phyloP scores from a whole-genome alignment of 2,113 vertebrate genomes.

The Castor canadensis region DNA sequence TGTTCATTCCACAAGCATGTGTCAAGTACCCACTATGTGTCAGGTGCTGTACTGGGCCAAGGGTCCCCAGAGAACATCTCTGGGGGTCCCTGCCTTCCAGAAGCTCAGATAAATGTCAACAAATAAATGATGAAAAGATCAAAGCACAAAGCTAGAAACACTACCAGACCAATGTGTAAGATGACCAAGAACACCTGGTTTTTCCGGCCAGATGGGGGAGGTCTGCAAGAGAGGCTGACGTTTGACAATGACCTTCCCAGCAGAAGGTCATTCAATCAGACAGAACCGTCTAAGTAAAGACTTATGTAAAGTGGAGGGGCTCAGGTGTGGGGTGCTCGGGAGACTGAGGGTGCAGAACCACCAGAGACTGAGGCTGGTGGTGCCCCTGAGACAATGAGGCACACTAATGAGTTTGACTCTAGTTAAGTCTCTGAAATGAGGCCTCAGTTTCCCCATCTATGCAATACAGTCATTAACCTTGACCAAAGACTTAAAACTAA shows the following conservation, averaged over 20 bases:
- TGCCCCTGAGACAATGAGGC: too few relatives aligned
- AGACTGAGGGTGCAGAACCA: not conserved
- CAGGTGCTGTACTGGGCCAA: not conserved
- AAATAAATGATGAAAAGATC: not conserved
- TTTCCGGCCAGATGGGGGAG: not conserved
- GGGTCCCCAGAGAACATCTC: not conserved
- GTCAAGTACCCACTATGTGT: not conserved
- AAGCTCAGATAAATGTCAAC: not conserved
- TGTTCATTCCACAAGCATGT: not conserved
- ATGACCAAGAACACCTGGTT: not conserved
- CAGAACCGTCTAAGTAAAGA: not conserved
- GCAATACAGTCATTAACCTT: not conserved
- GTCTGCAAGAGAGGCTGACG: not conserved
- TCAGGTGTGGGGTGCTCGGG: fast-evolving
- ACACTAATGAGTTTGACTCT: fast-evolving
- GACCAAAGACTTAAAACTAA: not conserved
- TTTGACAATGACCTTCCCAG: not conserved
- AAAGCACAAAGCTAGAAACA: not conserved
- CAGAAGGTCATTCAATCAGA: not conserved
- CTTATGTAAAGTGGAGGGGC: not conserved
- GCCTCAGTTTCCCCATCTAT: not conserved
- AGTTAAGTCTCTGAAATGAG: not conserved
- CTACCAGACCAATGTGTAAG: fast-evolving
- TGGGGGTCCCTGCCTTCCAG: not conserved
- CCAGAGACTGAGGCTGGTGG: not conserved